Evolutionary conservation across 2,888 invertebrate genomes (phyloP).

Genomic region (Ceraclea dissimilis): DNA sequence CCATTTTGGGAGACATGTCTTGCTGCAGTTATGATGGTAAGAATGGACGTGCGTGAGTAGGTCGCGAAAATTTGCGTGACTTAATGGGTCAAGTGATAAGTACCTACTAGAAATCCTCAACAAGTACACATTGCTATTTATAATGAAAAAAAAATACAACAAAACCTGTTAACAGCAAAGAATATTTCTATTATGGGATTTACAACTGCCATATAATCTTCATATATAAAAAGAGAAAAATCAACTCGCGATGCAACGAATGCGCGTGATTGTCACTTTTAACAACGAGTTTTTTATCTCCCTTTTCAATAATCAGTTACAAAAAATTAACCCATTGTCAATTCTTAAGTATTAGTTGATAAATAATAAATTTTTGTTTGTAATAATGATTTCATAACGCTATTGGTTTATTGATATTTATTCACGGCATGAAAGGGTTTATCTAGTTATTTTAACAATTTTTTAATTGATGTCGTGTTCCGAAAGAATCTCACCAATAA

Average conservation of each 20-base stretch:
- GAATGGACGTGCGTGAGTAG: slow-evolving; percentile 18
- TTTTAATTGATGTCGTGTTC: too few relatives aligned
- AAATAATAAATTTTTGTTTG: too few relatives aligned
- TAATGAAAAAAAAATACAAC: slow-evolving; percentile 14
- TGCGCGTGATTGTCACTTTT: slow-evolving; percentile 18
- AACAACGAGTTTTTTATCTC: slow-evolving; percentile 5
- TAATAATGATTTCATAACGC: too few relatives aligned
- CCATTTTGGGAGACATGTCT: slow-evolving; percentile 15
- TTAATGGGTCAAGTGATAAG: slow-evolving; percentile 25
- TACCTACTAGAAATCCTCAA: slow-evolving; percentile 22
- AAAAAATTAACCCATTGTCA: too few relatives aligned
- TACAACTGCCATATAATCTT: not conserved
- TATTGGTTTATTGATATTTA: too few relatives aligned
- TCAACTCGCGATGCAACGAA: slow-evolving; percentile 6
- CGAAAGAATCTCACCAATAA: too few relatives aligned
- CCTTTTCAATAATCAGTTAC: not conserved
- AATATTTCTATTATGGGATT: not conserved
- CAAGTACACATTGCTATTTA: not conserved
- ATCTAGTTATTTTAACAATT: too few relatives aligned
- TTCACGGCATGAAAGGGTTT: too few relatives aligned
- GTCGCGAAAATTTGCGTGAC: slow-evolving; percentile 25
- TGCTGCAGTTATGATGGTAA: too few relatives aligned
- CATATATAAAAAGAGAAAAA: slow-evolving; percentile 18
- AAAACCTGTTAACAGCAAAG: not conserved
- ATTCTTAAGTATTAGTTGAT: too few relatives aligned